Evolutionary conservation across 2,888 invertebrate species (phyloP).

Genomic region (Lepidonotus clava): DNA sequence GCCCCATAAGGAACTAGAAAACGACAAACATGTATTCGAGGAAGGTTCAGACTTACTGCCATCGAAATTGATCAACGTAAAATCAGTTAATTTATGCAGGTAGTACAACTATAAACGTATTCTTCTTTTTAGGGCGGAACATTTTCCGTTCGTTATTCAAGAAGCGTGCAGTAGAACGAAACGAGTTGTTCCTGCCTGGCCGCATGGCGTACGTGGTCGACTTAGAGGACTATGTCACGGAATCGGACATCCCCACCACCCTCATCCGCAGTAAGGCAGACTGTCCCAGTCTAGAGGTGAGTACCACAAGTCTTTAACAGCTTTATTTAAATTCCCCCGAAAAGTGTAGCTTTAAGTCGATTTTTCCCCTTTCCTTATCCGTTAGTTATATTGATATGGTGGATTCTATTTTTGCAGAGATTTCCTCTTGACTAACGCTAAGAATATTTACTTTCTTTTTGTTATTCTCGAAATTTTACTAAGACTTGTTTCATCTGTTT

Average conservation of each 20-base stretch:
- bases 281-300: conserved; percentile 86
- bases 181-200: conserved; percentile 95
- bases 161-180: conserved; percentile 82
- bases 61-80: no score
- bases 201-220: conserved; percentile 99
- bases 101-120: not conserved
- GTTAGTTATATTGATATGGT: no score
- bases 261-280: conserved; percentile 92
- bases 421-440: no score
- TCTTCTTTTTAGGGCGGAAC: conserved; percentile 70
- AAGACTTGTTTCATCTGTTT: conserved; percentile 32
- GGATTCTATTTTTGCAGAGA: no score
- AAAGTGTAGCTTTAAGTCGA: no score
- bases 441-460: not conserved
- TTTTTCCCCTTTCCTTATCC: no score
- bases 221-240: conserved; percentile 90
- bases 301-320: no score
- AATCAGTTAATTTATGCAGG: no score
- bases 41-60: no score
- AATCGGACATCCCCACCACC: conserved; percentile 97
- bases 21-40: no score
- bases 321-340: no score
- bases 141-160: conserved; percentile 84
- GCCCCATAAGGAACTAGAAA: no score
- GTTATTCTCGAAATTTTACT: not conserved